Conservation (phyloP, 2,888 invertebrate genomes). For the Saturnia japonica region DNA sequence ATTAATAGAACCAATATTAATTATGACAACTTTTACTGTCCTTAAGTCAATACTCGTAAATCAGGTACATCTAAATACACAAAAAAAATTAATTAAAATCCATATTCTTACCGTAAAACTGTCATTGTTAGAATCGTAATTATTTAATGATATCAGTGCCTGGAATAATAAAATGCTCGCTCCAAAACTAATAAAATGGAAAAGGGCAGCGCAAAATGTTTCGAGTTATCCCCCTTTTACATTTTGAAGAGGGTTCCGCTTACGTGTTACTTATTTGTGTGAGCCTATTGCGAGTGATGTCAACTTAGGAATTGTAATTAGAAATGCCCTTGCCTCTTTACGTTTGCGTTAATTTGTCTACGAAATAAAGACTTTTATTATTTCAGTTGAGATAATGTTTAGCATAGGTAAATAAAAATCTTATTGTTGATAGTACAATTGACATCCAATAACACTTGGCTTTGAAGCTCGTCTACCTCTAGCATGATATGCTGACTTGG, state of each 20-base stretch:
- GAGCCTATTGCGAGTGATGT: constrained; percentile 38
- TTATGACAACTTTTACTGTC: not conserved
- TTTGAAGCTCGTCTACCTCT: not conserved
- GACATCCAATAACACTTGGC: not conserved
- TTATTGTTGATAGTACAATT: no score
- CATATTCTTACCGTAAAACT: not conserved
- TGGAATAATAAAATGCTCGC: not conserved
- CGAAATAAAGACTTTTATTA: not conserved
- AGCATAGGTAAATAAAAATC: not conserved
- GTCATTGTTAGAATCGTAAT: not conserved
- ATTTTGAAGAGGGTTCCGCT: constrained; percentile 60
- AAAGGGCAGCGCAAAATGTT: constrained; percentile 49
- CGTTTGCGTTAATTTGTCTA: constrained; percentile 25
- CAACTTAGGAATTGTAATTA: constrained; percentile 34
- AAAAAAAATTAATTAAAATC: not conserved
- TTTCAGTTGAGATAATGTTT: not conserved
- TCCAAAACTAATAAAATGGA: constrained; percentile 48
- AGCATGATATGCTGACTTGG: no score
- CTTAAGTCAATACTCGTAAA: not conserved
- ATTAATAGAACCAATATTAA: not conserved
- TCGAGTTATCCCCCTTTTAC: constrained; percentile 54
- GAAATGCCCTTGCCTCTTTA: constrained; percentile 26
- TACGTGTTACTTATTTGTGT: constrained; percentile 45
- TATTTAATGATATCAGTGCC: constrained; percentile 24
- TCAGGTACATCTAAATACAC: not conserved